Evolutionary conservation across 2,797 vertebrate species (phyloP).

Genomic region (Hemitrygon akajei): DNA sequence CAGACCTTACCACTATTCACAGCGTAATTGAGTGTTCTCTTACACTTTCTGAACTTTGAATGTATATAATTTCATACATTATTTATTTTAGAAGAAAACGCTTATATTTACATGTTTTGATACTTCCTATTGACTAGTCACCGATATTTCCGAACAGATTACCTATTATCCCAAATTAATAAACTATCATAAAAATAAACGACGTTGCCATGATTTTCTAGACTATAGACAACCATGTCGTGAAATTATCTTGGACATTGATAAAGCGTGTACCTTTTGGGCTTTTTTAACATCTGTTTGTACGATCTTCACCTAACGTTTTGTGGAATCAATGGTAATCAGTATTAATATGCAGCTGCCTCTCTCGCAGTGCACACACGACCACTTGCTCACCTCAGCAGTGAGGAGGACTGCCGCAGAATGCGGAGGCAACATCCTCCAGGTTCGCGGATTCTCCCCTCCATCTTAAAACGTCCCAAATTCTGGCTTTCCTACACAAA

Average conservation of each 20-base stretch:
- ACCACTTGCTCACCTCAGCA: not conserved
- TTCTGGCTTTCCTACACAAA: not conserved
- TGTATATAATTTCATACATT: not conserved
- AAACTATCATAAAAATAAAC: not conserved
- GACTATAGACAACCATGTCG: not conserved
- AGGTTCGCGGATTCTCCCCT: not conserved
- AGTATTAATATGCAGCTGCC: not conserved
- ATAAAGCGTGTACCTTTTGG: not conserved
- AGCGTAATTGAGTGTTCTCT: not conserved
- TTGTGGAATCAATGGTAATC: not conserved
- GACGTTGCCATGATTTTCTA: not conserved
- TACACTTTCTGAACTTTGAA: not conserved
- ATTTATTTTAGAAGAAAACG: too few relatives aligned
- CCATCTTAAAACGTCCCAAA: not conserved
- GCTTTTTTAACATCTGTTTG: not conserved
- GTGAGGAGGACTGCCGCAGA: not conserved
- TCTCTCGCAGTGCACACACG: not conserved
- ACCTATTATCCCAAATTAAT: not conserved
- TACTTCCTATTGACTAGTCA: not conserved
- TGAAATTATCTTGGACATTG: not conserved
- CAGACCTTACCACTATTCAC: not conserved
- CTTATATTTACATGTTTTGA: not conserved
- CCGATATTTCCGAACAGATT: not conserved
- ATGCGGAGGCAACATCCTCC: not conserved
- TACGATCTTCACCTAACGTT: not conserved